Conservation (phyloP, 2,888 invertebrate genomes). For the Drosophila colorata region DNA sequence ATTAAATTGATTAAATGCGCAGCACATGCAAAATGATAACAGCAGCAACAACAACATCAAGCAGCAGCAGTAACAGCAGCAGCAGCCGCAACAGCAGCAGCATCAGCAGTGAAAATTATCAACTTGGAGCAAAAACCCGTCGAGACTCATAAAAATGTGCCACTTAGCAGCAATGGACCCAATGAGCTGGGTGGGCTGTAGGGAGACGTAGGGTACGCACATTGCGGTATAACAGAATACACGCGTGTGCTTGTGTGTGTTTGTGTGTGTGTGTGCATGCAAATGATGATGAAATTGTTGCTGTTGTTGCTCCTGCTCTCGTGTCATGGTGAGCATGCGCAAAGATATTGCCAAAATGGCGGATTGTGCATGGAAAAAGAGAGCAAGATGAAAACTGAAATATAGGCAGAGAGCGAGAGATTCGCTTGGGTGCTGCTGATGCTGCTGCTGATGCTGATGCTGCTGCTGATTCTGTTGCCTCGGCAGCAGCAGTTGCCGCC, state of each 20-base stretch:
- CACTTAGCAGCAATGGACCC: slow-evolving; percentile 70
- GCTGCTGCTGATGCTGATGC: slow-evolving; percentile 34
- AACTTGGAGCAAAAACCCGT: slow-evolving; percentile 71
- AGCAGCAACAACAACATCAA: slow-evolving; percentile 38
- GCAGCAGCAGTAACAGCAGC: slow-evolving; percentile 16
- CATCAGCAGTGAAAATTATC: slow-evolving; percentile 71
- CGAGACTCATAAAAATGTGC: slow-evolving; percentile 80
- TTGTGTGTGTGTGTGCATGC: slow-evolving; percentile 13
- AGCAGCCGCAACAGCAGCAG: slow-evolving; percentile 24
- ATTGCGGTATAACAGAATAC: slow-evolving; percentile 51
- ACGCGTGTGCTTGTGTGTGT: neutral
- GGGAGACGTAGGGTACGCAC: slow-evolving; percentile 37
- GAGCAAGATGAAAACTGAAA: slow-evolving; percentile 27
- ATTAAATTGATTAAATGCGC: slow-evolving; percentile 80
- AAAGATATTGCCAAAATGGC: slow-evolving; percentile 63
- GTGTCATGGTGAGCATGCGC: slow-evolving; percentile 81
- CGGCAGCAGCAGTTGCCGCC: slow-evolving; percentile 57
- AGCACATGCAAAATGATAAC: slow-evolving; percentile 77
- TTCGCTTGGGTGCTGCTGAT: slow-evolving; percentile 32
- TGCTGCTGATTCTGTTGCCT: slow-evolving; percentile 30
- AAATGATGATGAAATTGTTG: too few species aligned
- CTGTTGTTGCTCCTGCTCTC: slow-evolving; percentile 40
- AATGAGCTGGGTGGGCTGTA: slow-evolving; percentile 35
- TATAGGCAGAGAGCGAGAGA: slow-evolving; percentile 26
- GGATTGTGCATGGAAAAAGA: slow-evolving; percentile 47